A percentile compares a stretch with the other conserved stretches of the same genome.
phyloP scores from a whole-genome alignment of 2,113 vertebrate genomes.

The Psephotus haematonotus region DNA sequence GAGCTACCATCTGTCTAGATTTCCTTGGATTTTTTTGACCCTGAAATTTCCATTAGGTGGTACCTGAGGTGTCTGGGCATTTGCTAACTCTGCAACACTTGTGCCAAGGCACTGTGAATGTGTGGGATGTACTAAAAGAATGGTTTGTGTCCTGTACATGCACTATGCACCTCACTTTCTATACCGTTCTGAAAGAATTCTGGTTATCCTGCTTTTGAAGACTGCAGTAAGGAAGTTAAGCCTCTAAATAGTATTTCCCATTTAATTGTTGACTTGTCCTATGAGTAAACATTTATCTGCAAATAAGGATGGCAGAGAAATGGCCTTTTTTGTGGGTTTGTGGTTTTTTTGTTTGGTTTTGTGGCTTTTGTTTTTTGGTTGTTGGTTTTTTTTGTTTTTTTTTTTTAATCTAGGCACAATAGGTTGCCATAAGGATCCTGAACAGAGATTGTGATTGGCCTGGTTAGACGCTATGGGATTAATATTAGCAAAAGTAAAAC shows the following conservation, averaged over 20 bases:
- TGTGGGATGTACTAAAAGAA: not conserved
- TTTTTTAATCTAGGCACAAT: not conserved
- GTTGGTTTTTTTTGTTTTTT: not conserved
- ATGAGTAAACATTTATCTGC: not conserved
- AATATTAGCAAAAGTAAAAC: not conserved
- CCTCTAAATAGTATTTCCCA: not conserved
- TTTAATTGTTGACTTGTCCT: not conserved
- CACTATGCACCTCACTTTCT: not conserved
- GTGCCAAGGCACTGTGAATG: not conserved
- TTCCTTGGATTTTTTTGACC: not conserved
- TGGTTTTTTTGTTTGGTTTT: not conserved
- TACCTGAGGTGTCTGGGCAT: not conserved
- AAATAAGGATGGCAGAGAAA: not conserved
- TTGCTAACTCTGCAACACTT: not conserved
- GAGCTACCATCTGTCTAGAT: not conserved
- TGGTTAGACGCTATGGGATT: not conserved
- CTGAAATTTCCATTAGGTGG: not conserved
- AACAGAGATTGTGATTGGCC: not conserved
- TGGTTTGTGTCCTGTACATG: not conserved
- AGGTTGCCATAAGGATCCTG: not conserved
- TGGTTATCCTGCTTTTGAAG: not conserved
- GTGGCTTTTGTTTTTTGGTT: not conserved
- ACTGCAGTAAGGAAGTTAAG: not conserved
- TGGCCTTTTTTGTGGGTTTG: not conserved
- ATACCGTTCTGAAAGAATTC: not conserved